These are phyloP conservation scores for Agriotes lineatus DNA, from an alignment of 2,888 invertebrate species.

Conservation along the genomic window DNA sequence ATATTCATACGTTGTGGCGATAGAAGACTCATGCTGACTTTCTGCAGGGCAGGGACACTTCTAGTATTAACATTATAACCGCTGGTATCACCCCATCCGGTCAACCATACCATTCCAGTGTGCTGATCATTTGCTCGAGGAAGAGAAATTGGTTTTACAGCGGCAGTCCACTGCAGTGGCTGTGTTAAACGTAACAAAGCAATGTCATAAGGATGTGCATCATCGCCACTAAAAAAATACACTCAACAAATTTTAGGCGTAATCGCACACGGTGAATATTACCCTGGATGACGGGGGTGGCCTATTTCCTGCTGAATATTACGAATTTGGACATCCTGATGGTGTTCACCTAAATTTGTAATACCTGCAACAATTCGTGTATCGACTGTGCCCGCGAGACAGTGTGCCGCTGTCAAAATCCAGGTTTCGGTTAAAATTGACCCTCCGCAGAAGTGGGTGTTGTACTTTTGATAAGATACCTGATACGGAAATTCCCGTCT, in stretches of 20 bases:
- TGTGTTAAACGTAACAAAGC: slow-evolving; percentile 10
- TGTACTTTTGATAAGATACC: slow-evolving; percentile 11
- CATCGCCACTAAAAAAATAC: neutral
- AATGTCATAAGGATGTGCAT: slow-evolving; percentile 22
- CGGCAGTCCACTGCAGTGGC: slow-evolving; percentile 53
- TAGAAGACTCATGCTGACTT: neutral
- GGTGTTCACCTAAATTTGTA: slow-evolving; percentile 64
- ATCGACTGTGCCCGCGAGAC: slow-evolving; percentile 60
- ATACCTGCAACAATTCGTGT: slow-evolving; percentile 65
- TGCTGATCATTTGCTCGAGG: slow-evolving; percentile 57
- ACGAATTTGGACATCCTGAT: slow-evolving; percentile 63
- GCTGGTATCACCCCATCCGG: slow-evolving; percentile 67
- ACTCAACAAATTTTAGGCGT: no score
- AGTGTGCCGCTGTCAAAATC: slow-evolving; percentile 69
- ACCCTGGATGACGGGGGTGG: slow-evolving; percentile 69
- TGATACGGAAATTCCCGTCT: slow-evolving; percentile 14
- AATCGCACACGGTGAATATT: no score
- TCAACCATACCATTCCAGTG: slow-evolving; percentile 60
- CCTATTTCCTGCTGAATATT: slow-evolving; percentile 62
- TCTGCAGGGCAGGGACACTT: slow-evolving; percentile 14
- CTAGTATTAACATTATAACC: neutral
- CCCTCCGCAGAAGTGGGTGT: slow-evolving; percentile 65
- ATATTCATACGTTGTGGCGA: no score
- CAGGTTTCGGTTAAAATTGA: slow-evolving; percentile 65
- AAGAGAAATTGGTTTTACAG: slow-evolving; percentile 66